A percentile compares a stretch with the other conserved stretches of the same genome.
These are phyloP conservation scores for Phyllotreta striolata DNA, from an alignment of 2,888 invertebrate species.

Conservation along the genomic window DNA sequence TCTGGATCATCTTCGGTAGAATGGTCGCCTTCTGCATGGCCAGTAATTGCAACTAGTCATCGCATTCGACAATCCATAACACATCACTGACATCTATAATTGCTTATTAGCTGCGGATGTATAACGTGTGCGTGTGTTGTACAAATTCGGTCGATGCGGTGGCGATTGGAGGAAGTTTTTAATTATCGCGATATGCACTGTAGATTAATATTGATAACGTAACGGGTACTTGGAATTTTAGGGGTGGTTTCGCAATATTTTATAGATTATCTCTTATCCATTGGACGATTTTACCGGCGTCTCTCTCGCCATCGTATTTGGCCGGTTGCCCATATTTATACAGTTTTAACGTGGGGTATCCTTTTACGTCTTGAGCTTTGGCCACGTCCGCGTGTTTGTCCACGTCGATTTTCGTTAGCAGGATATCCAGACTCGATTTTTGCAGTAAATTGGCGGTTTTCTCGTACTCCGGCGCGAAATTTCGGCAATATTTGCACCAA, in stretches of 20 bases:
- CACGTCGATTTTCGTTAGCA: slow-evolving; percentile 71
- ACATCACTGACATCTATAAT: slow-evolving; percentile 45
- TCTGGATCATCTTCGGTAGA: slow-evolving; percentile 52
- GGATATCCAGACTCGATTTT: slow-evolving; percentile 60
- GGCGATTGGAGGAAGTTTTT: slow-evolving; percentile 3
- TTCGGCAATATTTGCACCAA: slow-evolving; percentile 92
- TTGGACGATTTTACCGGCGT: background rate
- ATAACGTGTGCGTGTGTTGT: slow-evolving; percentile 28
- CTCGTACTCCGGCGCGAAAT: slow-evolving; percentile 85
- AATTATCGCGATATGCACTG: slow-evolving; percentile 6
- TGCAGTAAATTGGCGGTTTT: slow-evolving; percentile 78
- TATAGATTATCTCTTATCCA: background rate
- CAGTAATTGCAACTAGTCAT: slow-evolving; percentile 44
- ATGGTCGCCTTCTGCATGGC: slow-evolving; percentile 50
- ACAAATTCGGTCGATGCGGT: slow-evolving; percentile 13
- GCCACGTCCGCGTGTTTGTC: slow-evolving; percentile 68
- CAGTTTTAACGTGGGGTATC: slow-evolving; percentile 74
- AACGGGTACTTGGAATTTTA: background rate
- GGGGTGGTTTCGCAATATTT: background rate
- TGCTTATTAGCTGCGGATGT: slow-evolving; percentile 44
- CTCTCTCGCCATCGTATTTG: slow-evolving; percentile 66
- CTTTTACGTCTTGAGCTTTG: slow-evolving; percentile 67
- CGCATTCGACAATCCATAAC: slow-evolving; percentile 44
- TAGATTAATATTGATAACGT: background rate
- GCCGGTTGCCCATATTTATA: slow-evolving; percentile 65